These are phyloP conservation scores for Cairina moschata DNA, from an alignment of 2,113 vertebrate genomes.

Conservation along the genomic window DNA sequence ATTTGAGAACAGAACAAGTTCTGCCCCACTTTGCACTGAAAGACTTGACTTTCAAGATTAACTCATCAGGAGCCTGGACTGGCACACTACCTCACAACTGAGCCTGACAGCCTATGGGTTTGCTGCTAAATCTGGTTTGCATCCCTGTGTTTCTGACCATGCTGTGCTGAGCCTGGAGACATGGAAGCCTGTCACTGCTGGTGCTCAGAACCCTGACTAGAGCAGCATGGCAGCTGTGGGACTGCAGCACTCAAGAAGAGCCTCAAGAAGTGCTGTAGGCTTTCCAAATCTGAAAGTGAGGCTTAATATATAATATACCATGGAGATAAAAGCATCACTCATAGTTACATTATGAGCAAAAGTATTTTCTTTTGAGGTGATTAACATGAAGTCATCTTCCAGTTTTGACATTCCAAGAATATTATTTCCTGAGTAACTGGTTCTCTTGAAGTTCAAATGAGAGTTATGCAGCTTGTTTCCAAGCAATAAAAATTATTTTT, in stretches of 20 bases:
- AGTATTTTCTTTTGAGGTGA: constrained; percentile 51
- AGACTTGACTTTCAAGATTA: constrained; percentile 10
- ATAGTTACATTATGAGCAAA: constrained; percentile 34
- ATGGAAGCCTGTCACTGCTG: not conserved
- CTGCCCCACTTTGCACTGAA: constrained; percentile 45
- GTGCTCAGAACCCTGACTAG: not conserved
- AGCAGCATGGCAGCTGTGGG: not conserved
- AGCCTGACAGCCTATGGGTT: constrained; percentile 14
- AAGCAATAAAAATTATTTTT: constrained; percentile 64
- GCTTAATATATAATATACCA: not conserved
- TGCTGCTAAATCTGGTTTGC: constrained; percentile 32
- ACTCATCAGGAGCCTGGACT: not conserved
- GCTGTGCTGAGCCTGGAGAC: not conserved
- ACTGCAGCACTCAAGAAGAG: not conserved
- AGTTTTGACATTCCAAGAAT: constrained; percentile 68
- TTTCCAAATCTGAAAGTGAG: not conserved
- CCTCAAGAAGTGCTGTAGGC: not conserved
- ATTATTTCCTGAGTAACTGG: constrained; percentile 40
- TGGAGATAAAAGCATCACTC: not conserved
- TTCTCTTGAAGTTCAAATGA: constrained; percentile 55
- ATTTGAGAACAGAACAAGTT: constrained; percentile 38
- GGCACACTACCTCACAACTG: not conserved
- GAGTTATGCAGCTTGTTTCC: constrained; percentile 62
- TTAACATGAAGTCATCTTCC: constrained; percentile 55
- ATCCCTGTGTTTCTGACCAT: not conserved